phyloP scores from a whole-genome alignment of 92 coral and sea anemone genomes.

The Scolanthus callimorphus region DNA sequence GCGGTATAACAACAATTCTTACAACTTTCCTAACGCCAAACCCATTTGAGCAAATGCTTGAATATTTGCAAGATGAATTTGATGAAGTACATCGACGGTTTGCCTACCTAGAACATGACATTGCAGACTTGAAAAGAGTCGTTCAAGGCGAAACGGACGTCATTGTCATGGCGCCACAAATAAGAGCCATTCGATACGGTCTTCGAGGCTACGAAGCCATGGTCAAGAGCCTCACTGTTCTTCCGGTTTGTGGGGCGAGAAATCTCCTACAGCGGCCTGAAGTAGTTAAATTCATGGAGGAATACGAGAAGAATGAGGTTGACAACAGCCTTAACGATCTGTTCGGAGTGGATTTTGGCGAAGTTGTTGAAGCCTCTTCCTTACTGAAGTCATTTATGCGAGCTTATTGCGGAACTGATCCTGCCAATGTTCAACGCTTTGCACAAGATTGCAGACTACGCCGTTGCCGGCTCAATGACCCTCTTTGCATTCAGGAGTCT shows the following conservation, averaged over 20 bases:
- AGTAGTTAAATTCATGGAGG: constrained; percentile 3
- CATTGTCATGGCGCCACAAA: constrained; percentile 10
- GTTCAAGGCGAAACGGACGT: constrained; percentile 1
- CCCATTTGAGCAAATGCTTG: constrained; percentile 33
- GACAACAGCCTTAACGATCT: constrained; percentile 34
- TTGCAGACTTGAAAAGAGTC: constrained; percentile 8
- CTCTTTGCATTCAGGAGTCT: neutral
- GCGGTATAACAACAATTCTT: constrained; percentile 15
- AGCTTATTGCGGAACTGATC: constrained; percentile 33
- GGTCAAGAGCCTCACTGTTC: constrained; percentile 15
- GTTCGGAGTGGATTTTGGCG: constrained; percentile 41
- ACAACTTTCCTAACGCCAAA: constrained; percentile 36
- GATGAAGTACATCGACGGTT: constrained; percentile 21
- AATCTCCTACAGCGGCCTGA: constrained; percentile 5
- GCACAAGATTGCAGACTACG: constrained; percentile 7
- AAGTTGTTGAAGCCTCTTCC: constrained; percentile 27
- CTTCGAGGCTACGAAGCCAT: constrained; percentile 7
- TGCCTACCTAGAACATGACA: constrained; percentile 13
- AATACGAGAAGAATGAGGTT: constrained; percentile 9
- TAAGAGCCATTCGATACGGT: constrained; percentile 16
- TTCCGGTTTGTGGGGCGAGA: constrained; percentile 17
- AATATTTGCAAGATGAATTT: constrained; percentile 26
- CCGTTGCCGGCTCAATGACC: neutral
- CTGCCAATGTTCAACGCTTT: constrained; percentile 8
- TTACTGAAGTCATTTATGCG: constrained; percentile 21